Percentiles rank a stretch among this genome's conserved stretches.
These are phyloP conservation scores for Tautogolabrus adspersus DNA, from an alignment of 2,113 vertebrate genomes.

Conservation along the genomic window DNA sequence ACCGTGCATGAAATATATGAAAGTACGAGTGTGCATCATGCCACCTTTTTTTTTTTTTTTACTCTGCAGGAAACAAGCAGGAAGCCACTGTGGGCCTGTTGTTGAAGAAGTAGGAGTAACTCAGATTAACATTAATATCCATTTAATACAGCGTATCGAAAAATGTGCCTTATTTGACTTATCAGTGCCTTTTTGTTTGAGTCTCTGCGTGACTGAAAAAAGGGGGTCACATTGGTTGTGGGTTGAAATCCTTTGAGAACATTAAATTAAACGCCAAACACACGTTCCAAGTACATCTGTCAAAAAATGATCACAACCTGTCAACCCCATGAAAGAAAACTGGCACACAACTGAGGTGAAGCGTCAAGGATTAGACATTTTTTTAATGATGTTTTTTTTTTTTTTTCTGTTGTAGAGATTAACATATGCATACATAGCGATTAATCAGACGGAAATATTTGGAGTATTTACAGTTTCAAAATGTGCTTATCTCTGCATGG, in stretches of 20 bases:
- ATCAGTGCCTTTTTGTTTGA: conserved; percentile 24
- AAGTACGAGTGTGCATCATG: conserved; percentile 21
- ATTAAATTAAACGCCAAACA: conserved; percentile 40
- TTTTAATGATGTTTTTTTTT: conserved; percentile 15
- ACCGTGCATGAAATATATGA: conserved; percentile 28
- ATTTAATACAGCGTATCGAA: conserved; percentile 12
- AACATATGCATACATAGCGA: conserved; percentile 27
- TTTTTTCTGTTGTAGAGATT: conserved; percentile 41
- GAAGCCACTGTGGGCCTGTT: not conserved
- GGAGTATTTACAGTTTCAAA: conserved; percentile 26
- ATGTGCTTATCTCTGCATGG: conserved; percentile 29
- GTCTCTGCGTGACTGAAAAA: conserved; percentile 10
- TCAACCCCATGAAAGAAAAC: conserved; percentile 48
- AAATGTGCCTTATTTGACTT: conserved; percentile 16
- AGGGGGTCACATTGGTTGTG: conserved; percentile 32
- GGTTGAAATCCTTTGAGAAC: conserved; percentile 38
- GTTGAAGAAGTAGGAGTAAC: not conserved
- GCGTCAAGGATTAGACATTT: conserved; percentile 47
- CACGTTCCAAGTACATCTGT: conserved; percentile 49
- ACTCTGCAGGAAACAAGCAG: conserved; percentile 1
- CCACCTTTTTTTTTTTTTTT: conserved; percentile 3
- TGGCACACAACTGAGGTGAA: conserved; percentile 18
- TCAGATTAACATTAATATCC: conserved; percentile 2
- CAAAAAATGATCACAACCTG: conserved; percentile 57
- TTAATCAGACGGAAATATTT: conserved; percentile 64